phyloP scores from a whole-genome alignment of 2,113 vertebrate species.

The Etheostoma cragini region DNA sequence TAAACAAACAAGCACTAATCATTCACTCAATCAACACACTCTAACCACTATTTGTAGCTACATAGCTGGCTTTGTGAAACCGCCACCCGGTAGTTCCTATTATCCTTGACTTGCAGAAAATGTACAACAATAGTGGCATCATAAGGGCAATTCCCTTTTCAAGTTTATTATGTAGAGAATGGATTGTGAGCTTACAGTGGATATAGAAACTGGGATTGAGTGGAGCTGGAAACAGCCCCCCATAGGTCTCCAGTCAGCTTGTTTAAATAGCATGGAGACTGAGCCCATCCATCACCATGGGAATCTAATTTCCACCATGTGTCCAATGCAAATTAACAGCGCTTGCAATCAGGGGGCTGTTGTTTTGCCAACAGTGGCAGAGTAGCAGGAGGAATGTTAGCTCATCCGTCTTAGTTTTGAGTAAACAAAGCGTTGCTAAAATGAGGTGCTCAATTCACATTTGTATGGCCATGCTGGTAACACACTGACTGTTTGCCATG shows the following conservation, averaged over 20 bases:
- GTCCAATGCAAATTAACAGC: conserved; percentile 63
- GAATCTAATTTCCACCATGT: conserved; percentile 60
- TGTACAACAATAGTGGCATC: too few relatives aligned
- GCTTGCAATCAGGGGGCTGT: conserved; percentile 33
- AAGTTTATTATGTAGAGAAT: conserved; percentile 8
- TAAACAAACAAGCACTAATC: background rate
- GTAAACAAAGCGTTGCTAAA: conserved; percentile 25
- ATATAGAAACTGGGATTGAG: conserved; percentile 9
- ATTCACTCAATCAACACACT: too few relatives aligned
- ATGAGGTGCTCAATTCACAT: conserved; percentile 40
- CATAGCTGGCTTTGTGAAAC: too few relatives aligned
- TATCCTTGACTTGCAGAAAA: too few relatives aligned
- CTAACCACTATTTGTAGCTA: too few relatives aligned
- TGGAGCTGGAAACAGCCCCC: background rate
- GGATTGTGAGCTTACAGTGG: conserved; percentile 9
- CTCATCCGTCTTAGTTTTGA: conserved; percentile 46
- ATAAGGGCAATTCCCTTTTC: conserved; percentile 31
- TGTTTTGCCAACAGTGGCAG: conserved; percentile 48
- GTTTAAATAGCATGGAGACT: conserved; percentile 44
- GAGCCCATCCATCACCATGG: conserved; percentile 57
- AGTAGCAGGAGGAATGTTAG: conserved; percentile 28
- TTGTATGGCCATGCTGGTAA: conserved; percentile 25
- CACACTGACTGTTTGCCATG: conserved; percentile 12
- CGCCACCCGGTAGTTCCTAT: too few relatives aligned
- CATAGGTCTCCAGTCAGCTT: conserved; percentile 18